These are phyloP conservation scores for Brassicogethes aeneus DNA, from an alignment of 2,888 invertebrate genomes.

Conservation along the genomic window DNA sequence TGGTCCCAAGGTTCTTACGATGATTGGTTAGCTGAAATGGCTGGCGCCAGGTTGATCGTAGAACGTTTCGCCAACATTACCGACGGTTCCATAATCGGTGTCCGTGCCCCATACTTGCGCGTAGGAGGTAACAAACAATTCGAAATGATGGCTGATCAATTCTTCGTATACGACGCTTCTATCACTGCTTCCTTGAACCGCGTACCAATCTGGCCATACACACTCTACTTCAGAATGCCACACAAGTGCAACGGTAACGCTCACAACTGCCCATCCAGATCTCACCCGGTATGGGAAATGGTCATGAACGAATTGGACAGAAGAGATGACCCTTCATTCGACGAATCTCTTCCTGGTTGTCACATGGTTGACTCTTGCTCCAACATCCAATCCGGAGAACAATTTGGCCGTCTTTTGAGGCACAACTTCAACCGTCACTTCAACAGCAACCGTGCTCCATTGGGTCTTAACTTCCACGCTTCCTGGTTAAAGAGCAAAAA, in stretches of 20 bases:
- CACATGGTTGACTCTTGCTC: slow-evolving; percentile 93
- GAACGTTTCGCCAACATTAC: slow-evolving; percentile 88
- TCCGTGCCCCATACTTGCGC: slow-evolving; percentile 80
- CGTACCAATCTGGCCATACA: slow-evolving; percentile 96
- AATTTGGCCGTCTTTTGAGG: slow-evolving; percentile 79
- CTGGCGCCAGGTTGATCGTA: slow-evolving; percentile 76
- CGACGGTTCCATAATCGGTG: slow-evolving; percentile 82
- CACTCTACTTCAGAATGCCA: slow-evolving; percentile 92
- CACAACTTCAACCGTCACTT: slow-evolving; percentile 94
- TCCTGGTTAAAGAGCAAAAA: slow-evolving; percentile 92
- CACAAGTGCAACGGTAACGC: slow-evolving; percentile 93
- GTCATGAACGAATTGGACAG: slow-evolving; percentile 92
- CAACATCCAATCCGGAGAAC: slow-evolving; percentile 84
- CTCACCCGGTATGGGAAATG: slow-evolving; percentile 94
- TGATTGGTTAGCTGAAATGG: slow-evolving; percentile 93
- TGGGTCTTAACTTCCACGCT: slow-evolving; percentile 89
- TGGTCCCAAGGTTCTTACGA: slow-evolving; percentile 83
- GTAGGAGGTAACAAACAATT: slow-evolving; percentile 93
- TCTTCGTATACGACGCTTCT: slow-evolving; percentile 90
- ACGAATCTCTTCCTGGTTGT: slow-evolving; percentile 88
- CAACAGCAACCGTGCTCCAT: slow-evolving; percentile 85
- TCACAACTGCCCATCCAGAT: slow-evolving; percentile 83
- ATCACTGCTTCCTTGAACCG: slow-evolving; percentile 83
- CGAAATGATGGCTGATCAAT: slow-evolving; percentile 94
- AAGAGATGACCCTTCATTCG: slow-evolving; percentile 88